A percentile compares a stretch with the other conserved stretches of the same genome.
phyloP scores from a whole-genome alignment of 2,888 invertebrate species.

The Sycophila texana region DNA sequence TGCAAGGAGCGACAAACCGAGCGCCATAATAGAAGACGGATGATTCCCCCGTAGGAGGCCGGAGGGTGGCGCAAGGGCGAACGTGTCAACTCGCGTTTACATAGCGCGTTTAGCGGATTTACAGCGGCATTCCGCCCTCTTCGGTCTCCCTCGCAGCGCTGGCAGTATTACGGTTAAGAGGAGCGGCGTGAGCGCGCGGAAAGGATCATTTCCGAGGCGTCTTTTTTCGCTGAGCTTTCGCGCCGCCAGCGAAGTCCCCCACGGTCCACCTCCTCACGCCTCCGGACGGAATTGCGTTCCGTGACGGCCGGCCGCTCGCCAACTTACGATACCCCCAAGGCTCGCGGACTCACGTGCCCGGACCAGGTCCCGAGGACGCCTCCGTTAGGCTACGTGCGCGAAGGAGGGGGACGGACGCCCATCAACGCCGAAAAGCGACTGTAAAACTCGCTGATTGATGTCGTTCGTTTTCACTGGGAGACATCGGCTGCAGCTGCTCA shows the following conservation, averaged over 20 bases:
- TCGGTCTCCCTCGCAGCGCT: background rate
- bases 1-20: background rate
- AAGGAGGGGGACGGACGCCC: constrained; percentile 12
- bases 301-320: constrained; percentile 19
- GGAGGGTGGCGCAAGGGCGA: background rate
- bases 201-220: constrained; percentile 14
- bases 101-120: constrained; percentile 50
- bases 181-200: constrained; percentile 4
- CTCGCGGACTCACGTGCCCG: background rate
- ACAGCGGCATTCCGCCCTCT: constrained; percentile 19
- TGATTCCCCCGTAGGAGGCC: background rate
- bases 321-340: constrained; percentile 47
- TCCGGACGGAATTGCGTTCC: constrained; percentile 40
- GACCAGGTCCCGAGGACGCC: background rate
- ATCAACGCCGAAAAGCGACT: constrained; percentile 37
- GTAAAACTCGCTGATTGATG: constrained; percentile 50
- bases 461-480: constrained; percentile 38
- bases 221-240: constrained; percentile 52
- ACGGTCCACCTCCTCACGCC: background rate
- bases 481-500: background rate
- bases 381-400: constrained; percentile 27
- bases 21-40: background rate
- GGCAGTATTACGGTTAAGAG: constrained; percentile 36
- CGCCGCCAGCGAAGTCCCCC: constrained; percentile 14
- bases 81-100: constrained; percentile 30